Percentiles rank a stretch among this genome's conserved stretches.
Evolutionary conservation across 2,113 vertebrate species (phyloP).

Genomic region (Acrocephalus kingi): DNA sequence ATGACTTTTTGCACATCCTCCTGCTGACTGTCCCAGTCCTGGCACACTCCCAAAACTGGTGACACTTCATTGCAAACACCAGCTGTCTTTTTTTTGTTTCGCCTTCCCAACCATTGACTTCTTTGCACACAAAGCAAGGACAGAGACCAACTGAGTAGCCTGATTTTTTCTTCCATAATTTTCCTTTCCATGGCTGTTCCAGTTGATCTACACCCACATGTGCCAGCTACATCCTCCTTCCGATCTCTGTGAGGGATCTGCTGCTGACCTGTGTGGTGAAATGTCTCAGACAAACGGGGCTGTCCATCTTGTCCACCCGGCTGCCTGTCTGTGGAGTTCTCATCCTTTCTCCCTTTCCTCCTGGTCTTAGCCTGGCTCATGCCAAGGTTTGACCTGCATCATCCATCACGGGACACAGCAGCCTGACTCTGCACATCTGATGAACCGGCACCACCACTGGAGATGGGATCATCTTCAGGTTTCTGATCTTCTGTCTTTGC

Average conservation of each 20-base stretch:
- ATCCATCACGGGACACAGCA: not conserved
- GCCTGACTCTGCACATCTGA: not conserved
- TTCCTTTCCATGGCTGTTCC: not conserved
- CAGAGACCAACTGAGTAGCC: not conserved
- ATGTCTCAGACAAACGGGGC: not conserved
- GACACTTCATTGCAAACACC: not conserved
- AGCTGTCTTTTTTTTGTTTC: not conserved
- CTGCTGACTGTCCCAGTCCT: not conserved
- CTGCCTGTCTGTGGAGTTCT: not conserved
- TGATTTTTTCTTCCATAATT: not conserved
- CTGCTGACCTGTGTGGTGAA: not conserved
- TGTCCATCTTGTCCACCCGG: not conserved
- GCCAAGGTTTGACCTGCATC: not conserved
- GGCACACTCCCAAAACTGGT: not conserved
- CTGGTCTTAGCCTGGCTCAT: not conserved
- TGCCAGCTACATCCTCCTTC: not conserved
- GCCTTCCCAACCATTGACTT: not conserved
- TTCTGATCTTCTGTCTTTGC: conserved; percentile 7
- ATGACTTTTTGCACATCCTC: not conserved
- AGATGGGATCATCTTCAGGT: not conserved
- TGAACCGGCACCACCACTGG: not conserved
- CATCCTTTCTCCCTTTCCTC: not conserved
- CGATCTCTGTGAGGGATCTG: not conserved
- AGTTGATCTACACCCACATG: accelerated
- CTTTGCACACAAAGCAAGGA: not conserved